A percentile compares a stretch with the other conserved stretches of the same genome.
Conservation (phyloP, 1,140 invertebrate species). For the Caenorhabditis remanei region DNA sequence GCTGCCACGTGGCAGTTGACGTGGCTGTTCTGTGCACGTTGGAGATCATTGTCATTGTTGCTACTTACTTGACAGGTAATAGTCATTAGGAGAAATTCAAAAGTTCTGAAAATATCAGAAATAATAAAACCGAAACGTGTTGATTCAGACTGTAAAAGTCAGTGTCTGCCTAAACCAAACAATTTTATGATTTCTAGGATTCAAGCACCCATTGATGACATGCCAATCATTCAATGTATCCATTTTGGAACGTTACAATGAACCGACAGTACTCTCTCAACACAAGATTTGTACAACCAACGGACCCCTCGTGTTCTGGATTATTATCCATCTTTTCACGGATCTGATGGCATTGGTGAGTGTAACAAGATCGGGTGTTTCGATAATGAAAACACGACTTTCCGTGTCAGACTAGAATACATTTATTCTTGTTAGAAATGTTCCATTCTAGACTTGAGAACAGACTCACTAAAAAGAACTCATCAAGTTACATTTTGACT, state of each 20-base stretch:
- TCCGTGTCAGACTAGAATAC: background rate
- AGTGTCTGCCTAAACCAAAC: background rate
- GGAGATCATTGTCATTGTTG: constrained; percentile 42
- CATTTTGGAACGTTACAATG: constrained; percentile 36
- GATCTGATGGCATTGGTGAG: constrained; percentile 47
- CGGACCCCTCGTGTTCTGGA: constrained; percentile 35
- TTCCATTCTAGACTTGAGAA: background rate
- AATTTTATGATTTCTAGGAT: background rate
- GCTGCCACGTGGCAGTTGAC: constrained; percentile 49
- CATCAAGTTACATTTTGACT: no score
- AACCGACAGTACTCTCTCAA: constrained; percentile 36
- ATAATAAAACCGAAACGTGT: no score
- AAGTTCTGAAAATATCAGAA: background rate
- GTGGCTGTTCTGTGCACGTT: constrained; percentile 9
- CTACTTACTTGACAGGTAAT: constrained; percentile 32
- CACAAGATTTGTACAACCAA: constrained; percentile 40
- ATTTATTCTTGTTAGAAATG: background rate
- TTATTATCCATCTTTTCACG: constrained; percentile 36
- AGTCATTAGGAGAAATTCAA: background rate
- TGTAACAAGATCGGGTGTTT: background rate
- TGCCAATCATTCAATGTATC: constrained; percentile 50
- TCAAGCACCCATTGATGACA: constrained; percentile 44
- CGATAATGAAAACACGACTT: background rate
- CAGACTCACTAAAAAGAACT: no score
- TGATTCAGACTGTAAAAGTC: no score